A percentile compares a stretch with the other conserved stretches of the same genome.
Evolutionary conservation across 2,113 vertebrate genomes (phyloP).

Genomic region (Synchiropus splendidus): DNA sequence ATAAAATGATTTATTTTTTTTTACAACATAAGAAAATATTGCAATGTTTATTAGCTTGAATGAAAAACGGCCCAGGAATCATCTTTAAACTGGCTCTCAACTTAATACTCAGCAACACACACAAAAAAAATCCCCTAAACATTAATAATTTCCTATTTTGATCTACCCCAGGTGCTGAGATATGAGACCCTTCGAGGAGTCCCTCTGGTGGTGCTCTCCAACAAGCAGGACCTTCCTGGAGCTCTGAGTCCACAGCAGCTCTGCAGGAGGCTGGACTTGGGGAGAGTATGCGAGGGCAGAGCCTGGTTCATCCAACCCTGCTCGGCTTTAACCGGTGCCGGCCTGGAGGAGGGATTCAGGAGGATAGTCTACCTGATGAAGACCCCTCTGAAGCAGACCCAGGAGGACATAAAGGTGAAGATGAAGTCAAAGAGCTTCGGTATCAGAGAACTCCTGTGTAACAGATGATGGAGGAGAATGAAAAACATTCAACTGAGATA

Average conservation of each 20-base stretch:
- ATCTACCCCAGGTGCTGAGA: slow-evolving; percentile 51
- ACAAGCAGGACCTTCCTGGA: slow-evolving; percentile 80
- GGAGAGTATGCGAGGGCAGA: slow-evolving; percentile 68
- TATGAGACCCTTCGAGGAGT: slow-evolving; percentile 60
- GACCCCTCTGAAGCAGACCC: slow-evolving; percentile 46
- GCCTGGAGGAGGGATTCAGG: slow-evolving; percentile 69
- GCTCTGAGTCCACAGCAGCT: slow-evolving; percentile 68
- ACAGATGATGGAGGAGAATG: slow-evolving; percentile 12
- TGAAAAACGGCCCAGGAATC: no score
- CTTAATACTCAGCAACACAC: no score
- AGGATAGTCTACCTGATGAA: slow-evolving; percentile 69
- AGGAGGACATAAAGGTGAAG: slow-evolving; percentile 44
- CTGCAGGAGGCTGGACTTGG: slow-evolving; percentile 67
- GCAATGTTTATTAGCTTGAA: no score
- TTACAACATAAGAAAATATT: no score
- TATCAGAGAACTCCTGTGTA: slow-evolving; percentile 25
- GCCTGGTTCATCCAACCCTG: slow-evolving; percentile 86
- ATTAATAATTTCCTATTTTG: not conserved
- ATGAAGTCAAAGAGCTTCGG: slow-evolving; percentile 44
- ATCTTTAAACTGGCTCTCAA: no score
- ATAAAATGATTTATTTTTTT: no score
- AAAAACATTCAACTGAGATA: slow-evolving; percentile 1
- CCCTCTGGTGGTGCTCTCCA: slow-evolving; percentile 76
- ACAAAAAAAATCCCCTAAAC: no score
- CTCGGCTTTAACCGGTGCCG: slow-evolving; percentile 70